Evolutionary conservation across 2,797 vertebrate genomes (phyloP), one percentile per base, ranked within the genome.

Genomic region (Hylomyscus alleni): DNA sequence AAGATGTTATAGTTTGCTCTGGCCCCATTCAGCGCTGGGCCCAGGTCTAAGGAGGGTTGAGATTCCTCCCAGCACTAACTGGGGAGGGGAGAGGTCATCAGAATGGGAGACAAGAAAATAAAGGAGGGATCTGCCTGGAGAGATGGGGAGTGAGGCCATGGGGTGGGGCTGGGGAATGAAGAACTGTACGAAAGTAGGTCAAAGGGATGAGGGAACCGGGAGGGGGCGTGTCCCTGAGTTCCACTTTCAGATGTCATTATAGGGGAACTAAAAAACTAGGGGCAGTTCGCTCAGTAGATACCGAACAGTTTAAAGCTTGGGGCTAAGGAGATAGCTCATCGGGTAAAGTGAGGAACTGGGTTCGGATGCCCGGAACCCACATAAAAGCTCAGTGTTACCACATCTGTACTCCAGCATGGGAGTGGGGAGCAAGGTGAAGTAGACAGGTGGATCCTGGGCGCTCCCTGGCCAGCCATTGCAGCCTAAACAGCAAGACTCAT

Each of bases 161-260:
- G 7, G 50, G 34, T 54, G 50, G 65, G 81, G 58, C 22, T 56
- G 78, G 52, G 52, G 14, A 29, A 4, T 0, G 62, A 20, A 40
- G 20, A 65, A 13, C 77, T 13, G 44, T 17, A 10, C 52, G 80
- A 31, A 76, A 54, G n/a, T 31, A 50, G 37, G 72, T 50, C 90
- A 80, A 11, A 44, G 34, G 78, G 44, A 60, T 95, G 86, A 54
- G 65, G 78, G 95, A 97, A 91, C 76, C 81, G 31, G 58, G 94
- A 84, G 77, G 62, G 69, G 8, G 77, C 9, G 3, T 85, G 76
- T 89, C 14, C 0, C 44, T 19, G 44, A 37, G 37, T 14, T 93
- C 69, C 75, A 31, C 78, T 97, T 96, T 97, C 92, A 84, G 86
- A 89, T 77, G 10, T 44, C 47, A 80, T 58, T 91, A 91, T 34